Evolutionary conservation across 2,888 invertebrate genomes (phyloP).

Genomic region (Callimorpha dominula): DNA sequence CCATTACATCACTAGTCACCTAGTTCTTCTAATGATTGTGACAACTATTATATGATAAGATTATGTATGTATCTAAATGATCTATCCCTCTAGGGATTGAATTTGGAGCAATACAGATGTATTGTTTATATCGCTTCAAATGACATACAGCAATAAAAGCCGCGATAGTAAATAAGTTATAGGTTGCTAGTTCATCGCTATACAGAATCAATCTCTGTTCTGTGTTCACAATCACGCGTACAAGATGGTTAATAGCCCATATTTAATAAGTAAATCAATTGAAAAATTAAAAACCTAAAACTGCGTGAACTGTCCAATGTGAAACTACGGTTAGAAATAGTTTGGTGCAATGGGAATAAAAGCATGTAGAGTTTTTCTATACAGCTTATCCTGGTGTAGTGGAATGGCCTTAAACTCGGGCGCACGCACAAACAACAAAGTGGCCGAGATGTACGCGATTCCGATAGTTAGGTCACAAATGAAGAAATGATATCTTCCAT

Average conservation of each 20-base stretch:
- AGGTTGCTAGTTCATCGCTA: constrained; percentile 40
- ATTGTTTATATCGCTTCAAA: constrained; percentile 23
- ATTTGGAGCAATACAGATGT: constrained; percentile 30
- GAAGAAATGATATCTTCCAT: constrained; percentile 81
- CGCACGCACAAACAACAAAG: constrained; percentile 76
- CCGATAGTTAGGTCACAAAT: constrained; percentile 81
- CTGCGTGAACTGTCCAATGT: constrained; percentile 75
- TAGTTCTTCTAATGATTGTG: constrained; percentile 35
- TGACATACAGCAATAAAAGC: constrained; percentile 49
- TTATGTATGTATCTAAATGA: constrained; percentile 44
- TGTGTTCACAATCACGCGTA: constrained; percentile 71
- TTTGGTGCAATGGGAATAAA: constrained; percentile 57
- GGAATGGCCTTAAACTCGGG: constrained; percentile 72
- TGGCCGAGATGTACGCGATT: constrained; percentile 74
- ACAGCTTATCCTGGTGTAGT: constrained; percentile 57
- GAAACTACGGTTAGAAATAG: constrained; percentile 60
- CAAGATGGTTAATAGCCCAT: constrained; percentile 79
- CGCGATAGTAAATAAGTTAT: constrained; percentile 46
- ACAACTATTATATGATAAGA: constrained; percentile 45
- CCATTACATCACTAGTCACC: constrained; percentile 31
- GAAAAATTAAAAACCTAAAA: constrained; percentile 65
- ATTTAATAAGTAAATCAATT: constrained; percentile 84
- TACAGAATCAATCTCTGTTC: constrained; percentile 61
- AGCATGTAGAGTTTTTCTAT: constrained; percentile 69
- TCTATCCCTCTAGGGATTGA: constrained; percentile 29